Evolutionary conservation across 2,113 vertebrate species (phyloP).

Genomic region (Anoura caudifer): DNA sequence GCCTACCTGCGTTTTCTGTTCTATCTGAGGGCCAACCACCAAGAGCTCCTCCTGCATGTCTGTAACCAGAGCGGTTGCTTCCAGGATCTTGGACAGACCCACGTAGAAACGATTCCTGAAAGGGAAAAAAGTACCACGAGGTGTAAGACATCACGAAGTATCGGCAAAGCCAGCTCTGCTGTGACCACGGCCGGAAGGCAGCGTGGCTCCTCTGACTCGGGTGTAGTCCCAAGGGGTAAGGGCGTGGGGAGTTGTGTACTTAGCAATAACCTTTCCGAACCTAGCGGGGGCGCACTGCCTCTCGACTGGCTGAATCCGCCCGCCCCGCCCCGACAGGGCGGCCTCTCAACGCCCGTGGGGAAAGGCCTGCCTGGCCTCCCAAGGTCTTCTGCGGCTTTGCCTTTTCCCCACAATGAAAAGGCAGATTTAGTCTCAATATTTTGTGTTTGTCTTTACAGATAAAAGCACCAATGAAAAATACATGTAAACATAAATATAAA

Average conservation of each 20-base stretch:
- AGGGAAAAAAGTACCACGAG: not conserved
- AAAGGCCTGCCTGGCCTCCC: no score
- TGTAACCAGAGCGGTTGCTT: constrained; percentile 59
- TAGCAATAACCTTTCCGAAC: not conserved
- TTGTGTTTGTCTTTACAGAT: not conserved
- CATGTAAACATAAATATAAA: not conserved
- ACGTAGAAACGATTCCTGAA: constrained; percentile 68
- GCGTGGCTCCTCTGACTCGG: not conserved
- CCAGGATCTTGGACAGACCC: constrained; percentile 73
- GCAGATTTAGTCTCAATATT: not conserved
- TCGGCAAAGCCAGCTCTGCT: not conserved
- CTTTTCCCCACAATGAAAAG: not conserved
- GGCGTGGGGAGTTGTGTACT: no score
- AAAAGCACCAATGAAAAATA: not conserved
- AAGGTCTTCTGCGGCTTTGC: not conserved
- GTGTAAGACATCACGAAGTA: not conserved
- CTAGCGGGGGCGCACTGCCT: no score
- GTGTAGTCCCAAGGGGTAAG: not conserved
- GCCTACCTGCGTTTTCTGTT: constrained; percentile 71
- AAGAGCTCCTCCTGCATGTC: constrained; percentile 76
- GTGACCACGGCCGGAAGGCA: not conserved
- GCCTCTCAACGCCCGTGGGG: no score
- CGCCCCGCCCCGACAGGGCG: not conserved
- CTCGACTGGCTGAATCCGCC: not conserved
- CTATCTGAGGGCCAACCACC: constrained; percentile 72